These are phyloP conservation scores for Coptodon rendalli DNA, from an alignment of 2,113 vertebrate genomes.

Conservation along the genomic window DNA sequence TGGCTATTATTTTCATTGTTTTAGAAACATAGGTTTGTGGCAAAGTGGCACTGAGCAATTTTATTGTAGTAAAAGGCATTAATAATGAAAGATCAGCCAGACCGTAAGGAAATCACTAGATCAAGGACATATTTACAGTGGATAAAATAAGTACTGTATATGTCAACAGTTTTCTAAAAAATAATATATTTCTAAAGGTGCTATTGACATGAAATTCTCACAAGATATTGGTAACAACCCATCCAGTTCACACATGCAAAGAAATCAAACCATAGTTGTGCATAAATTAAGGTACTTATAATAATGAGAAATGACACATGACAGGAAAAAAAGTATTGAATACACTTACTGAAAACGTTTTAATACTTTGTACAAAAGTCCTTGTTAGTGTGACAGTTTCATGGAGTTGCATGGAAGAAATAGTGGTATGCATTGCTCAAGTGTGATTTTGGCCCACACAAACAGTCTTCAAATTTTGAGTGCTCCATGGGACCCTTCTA, in stretches of 20 bases:
- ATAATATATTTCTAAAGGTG: background rate
- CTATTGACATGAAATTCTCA: background rate
- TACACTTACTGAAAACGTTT: background rate
- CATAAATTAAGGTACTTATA: background rate
- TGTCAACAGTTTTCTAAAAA: background rate
- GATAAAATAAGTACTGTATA: background rate
- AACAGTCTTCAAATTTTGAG: background rate
- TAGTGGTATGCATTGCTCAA: background rate
- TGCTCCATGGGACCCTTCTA: accelerated
- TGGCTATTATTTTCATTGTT: background rate
- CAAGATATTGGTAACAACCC: background rate
- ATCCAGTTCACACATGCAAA: background rate
- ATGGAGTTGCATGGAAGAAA: background rate
- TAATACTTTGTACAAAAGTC: background rate
- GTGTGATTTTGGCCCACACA: background rate
- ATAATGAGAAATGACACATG: background rate
- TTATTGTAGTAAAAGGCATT: background rate
- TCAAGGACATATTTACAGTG: background rate
- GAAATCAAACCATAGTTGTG: background rate
- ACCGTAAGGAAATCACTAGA: background rate
- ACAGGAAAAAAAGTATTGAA: background rate
- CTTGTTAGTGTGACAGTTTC: background rate
- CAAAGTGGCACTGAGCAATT: background rate
- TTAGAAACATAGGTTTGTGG: background rate
- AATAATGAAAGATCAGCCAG: background rate